phyloP scores from a whole-genome alignment of 2,113 vertebrate species.

The Corvus moneduloides region DNA sequence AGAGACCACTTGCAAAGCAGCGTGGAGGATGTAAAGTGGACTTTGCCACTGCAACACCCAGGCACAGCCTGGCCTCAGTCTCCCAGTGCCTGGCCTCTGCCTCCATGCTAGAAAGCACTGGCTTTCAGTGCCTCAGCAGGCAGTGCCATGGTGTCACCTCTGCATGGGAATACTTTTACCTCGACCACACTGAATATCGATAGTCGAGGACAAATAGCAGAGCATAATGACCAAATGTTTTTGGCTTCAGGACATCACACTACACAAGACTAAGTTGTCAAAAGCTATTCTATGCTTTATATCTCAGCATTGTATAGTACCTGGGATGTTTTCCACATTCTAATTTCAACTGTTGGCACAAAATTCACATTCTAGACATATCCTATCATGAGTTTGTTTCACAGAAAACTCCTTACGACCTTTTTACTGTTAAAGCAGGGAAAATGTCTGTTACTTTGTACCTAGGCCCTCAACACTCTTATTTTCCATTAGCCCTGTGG shows the following conservation, averaged over 20 bases:
- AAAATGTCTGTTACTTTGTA: neutral
- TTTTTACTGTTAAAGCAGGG: neutral
- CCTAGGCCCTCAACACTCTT: neutral
- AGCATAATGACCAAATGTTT: neutral
- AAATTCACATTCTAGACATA: neutral
- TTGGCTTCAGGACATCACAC: neutral
- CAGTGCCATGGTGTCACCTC: accelerated
- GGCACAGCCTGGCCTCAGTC: accelerated
- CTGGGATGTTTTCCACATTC: neutral
- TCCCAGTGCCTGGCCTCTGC: neutral
- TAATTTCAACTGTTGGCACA: neutral
- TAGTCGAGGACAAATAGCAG: neutral
- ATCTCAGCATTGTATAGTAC: neutral
- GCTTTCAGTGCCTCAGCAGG: accelerated
- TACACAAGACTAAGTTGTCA: neutral
- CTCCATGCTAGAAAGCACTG: neutral
- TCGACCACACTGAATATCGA: accelerated
- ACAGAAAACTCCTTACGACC: neutral
- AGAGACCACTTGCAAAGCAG: too few species aligned
- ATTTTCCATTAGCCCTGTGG: neutral
- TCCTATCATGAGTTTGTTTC: neutral
- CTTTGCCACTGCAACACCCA: too few species aligned
- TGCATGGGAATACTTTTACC: accelerated
- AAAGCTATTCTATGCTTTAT: neutral
- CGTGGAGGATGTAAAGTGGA: too few species aligned